Base-by-base conservation (phyloP, 1,140 invertebrate genomes). In the Drosophila nebulosa region DNA sequence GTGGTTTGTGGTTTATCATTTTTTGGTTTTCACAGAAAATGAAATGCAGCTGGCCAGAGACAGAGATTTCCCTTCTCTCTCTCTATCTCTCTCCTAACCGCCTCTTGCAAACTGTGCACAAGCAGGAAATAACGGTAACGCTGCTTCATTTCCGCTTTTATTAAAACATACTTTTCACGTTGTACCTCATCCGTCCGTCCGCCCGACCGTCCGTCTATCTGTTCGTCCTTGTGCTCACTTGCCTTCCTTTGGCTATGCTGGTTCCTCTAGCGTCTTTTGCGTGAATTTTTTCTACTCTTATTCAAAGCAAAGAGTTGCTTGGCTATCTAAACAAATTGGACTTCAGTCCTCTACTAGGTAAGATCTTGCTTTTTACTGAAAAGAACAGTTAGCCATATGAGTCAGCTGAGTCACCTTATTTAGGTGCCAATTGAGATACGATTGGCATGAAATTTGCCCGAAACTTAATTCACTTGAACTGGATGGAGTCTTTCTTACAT, bases 51-150 rank as follows among this genome's bases (percentile, higher is more conserved):
- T 63, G 81, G 64, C 50, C 64, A 66, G 32, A 39, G 26, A 21
- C 39, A 30, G 24, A 39, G 30, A 51, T 30, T 39, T 5, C 14
- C 24, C 12, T 53, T 14, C 51, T 9, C 67, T 66, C 26, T 59
- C 56, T 51, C 53, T 32, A 14, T 14, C 7, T 16, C 6, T 14
- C 10, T 35, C 10, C n/a, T 77, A 88, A 88, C 79, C 83, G n/a
- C n/a, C n/a, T n/a, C n/a, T n/a, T n/a, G n/a, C n/a, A 70, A 88
- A 88, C 84, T 89, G 75, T 69, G 75, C 75, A 66, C 75, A 79
- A 89, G 83, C 84, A 83, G 83, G 83, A 88, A 88, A 88, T 88
- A 89, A 88, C 79, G 83, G 83, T 88, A 88, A 83, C 83, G 83
- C 79, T 83, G 83, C 75, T 89, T 88, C 83, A 88, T 88, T 89